These are phyloP conservation scores for Xestia ashworthii DNA, from an alignment of 2,888 invertebrate genomes.

Conservation along the genomic window DNA sequence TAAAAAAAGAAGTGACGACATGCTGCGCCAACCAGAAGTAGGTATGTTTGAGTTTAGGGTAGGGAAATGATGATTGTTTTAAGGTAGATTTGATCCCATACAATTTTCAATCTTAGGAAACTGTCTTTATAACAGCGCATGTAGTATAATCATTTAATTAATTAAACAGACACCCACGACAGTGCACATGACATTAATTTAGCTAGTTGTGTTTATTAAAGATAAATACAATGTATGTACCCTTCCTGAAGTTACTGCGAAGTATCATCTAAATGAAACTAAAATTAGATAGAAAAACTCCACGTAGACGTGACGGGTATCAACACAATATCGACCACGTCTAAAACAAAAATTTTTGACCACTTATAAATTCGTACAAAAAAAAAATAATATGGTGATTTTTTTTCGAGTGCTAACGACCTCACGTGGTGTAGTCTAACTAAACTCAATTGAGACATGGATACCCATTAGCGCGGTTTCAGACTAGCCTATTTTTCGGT, in stretches of 20 bases:
- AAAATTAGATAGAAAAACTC: neutral
- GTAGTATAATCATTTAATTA: slow-evolving; percentile 2
- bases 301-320: neutral
- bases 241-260: no score
- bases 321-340: neutral
- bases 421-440: no score
- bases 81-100: neutral
- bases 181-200: neutral
- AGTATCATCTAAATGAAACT: neutral
- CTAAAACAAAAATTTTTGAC: neutral
- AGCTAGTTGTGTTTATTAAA: slow-evolving; percentile 5
- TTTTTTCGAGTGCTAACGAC: no score
- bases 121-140: slow-evolving; percentile 7
- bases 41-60: neutral
- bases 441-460: no score
- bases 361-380: neutral
- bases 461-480: no score
- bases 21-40: neutral
- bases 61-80: neutral
- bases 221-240: neutral
- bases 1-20: neutral
- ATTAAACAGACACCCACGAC: neutral
- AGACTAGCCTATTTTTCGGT: no score
- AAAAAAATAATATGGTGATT: neutral
- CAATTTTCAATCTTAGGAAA: neutral